Conservation (phyloP, 2,113 vertebrate species). For the Anoura caudifer region DNA sequence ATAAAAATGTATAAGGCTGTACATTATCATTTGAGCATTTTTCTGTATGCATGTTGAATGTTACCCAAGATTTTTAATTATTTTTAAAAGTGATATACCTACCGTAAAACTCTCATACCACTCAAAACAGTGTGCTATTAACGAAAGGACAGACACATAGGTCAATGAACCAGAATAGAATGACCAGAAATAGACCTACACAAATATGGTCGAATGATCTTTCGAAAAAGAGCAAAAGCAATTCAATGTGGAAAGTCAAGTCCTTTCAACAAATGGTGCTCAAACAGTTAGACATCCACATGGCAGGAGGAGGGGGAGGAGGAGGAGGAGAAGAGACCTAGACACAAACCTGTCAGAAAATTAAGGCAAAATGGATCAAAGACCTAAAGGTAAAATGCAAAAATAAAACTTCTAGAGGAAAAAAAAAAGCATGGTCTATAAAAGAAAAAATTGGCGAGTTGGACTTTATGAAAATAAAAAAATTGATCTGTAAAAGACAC, state of each 20-base stretch:
- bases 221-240: not conserved
- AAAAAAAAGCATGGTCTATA: not conserved
- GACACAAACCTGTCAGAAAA: not conserved
- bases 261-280: not conserved
- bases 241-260: not conserved
- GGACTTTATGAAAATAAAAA: not conserved
- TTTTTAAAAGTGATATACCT: not conserved
- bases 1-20: not conserved
- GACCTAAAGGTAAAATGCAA: not conserved
- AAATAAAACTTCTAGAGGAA: not conserved
- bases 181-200: not conserved
- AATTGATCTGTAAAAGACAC: not conserved
- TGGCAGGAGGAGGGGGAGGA: not conserved
- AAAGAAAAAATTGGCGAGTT: not conserved
- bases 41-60: not conserved
- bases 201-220: not conserved
- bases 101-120: not conserved
- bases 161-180: not conserved
- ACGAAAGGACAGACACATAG: not conserved
- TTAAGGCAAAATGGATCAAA: not conserved
- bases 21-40: not conserved
- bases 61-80: not conserved
- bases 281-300: not conserved
- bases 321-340: not conserved
- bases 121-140: not conserved